These are phyloP conservation scores for Lapara coniferarum DNA, from an alignment of 2,888 invertebrate genomes.

Conservation along the genomic window DNA sequence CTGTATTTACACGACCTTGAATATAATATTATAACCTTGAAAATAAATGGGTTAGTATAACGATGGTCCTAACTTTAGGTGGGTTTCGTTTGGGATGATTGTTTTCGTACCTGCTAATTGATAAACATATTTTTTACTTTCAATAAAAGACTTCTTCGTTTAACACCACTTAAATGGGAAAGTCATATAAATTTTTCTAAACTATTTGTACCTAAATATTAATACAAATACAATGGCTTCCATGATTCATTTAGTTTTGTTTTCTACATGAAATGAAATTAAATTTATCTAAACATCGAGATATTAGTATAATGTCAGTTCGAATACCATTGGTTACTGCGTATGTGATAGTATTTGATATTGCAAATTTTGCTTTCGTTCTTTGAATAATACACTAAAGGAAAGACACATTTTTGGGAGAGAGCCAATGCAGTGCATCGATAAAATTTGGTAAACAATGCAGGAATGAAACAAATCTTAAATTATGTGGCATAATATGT, in stretches of 20 bases:
- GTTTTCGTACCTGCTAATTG: no score
- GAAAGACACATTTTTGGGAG: neutral
- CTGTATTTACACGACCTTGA: conserved; percentile 13
- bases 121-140: no score
- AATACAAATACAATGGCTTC: no score
- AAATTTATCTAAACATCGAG: no score
- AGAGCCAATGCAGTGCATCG: conserved; percentile 1
- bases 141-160: no score
- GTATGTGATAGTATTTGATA: conserved; percentile 1
- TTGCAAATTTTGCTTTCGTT: neutral
- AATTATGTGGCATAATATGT: no score
- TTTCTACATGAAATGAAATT: no score
- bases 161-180: no score
- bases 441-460: neutral
- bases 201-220: no score
- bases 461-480: neutral
- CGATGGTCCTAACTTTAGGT: conserved; percentile 11
- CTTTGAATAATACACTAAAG: conserved; percentile 8
- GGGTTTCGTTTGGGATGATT: neutral
- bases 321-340: neutral
- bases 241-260: no score
- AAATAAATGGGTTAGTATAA: conserved; percentile 4
- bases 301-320: neutral
- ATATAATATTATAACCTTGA: conserved; percentile 21
- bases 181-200: no score